These are phyloP conservation scores for Labia minor DNA, from an alignment of 2,888 invertebrate genomes.

Conservation along the genomic window DNA sequence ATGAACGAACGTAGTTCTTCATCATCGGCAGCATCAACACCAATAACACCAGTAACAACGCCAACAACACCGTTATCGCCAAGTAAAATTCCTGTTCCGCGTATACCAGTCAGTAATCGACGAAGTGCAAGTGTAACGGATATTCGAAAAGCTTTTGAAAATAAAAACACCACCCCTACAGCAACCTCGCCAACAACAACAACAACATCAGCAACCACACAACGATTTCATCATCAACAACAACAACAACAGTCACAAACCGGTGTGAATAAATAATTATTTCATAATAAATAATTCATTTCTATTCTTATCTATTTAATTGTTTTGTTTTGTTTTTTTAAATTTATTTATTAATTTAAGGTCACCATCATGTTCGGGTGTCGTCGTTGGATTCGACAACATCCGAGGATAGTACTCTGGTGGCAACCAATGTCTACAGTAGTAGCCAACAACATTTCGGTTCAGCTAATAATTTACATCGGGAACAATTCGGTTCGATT, in stretches of 20 bases:
- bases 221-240: constrained; percentile 22
- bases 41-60: constrained; percentile 14
- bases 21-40: neutral
- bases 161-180: constrained; percentile 31
- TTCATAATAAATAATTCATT: constrained; percentile 21
- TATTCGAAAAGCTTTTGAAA: constrained; percentile 48
- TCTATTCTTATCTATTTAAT: neutral
- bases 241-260: constrained; percentile 21
- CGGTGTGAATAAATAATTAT: neutral
- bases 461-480: constrained; percentile 32
- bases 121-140: constrained; percentile 44
- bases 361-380: constrained; percentile 39
- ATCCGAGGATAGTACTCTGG: constrained; percentile 37
- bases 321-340: constrained; percentile 15
- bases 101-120: constrained; percentile 20
- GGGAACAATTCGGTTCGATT: constrained; percentile 45
- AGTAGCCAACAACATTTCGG: constrained; percentile 32
- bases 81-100: constrained; percentile 15
- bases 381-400: constrained; percentile 45
- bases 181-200: constrained; percentile 24
- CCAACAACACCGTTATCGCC: neutral
- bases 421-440: constrained; percentile 21
- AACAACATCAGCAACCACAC: constrained; percentile 19
- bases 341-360: constrained; percentile 19
- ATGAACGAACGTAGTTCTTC: neutral